Base-by-base conservation (phyloP, 2,888 invertebrate genomes). In the Stictocephala bisonia region DNA sequence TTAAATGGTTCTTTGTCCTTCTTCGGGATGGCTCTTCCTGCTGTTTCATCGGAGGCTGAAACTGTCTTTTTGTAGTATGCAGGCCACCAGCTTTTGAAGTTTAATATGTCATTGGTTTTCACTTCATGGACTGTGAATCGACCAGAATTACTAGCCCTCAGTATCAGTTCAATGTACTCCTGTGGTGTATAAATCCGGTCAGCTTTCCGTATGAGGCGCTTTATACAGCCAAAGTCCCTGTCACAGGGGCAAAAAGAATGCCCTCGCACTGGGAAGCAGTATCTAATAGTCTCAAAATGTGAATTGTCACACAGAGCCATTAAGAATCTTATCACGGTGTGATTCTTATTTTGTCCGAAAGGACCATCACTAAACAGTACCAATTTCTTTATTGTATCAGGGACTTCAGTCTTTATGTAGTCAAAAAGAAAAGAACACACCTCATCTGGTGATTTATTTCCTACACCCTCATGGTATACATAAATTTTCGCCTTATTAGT, bases 401-500 rank as follows among this genome's bases (percentile, higher is more conserved):
- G 51, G 51, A 24, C 51, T n/a, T 51, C 51, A 51, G 51, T 51
- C 51, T 51, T 51, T 7, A 51, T 51, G 51, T 51, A 24, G 51
- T 51, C 51, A 51, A 24, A 51, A 51, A 51, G 51, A 51, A 51
- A 51, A 51, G 51, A 51, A 44, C 71, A 58, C 35, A 75, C 71
- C 56, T 71, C 73, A 22, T 75, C 66, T n/a, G 72, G 71, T 11
- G 35, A 51, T 60, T 76, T 76, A 24, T 71, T 68, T 29, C 35
- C 68, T 22, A 64, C 53, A 13, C 77, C 77, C 66, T 78, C 75
- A 72, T 77, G 76, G 71, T 77, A 77, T 9, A 75, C 44, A 31
- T 76, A 77, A 29, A 77, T 40, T 31, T 35, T 70, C 18, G 73
- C 64, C 48, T 76, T 73, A 20, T 67, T 73, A 64, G 74, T 71